Base-by-base conservation (phyloP, 2,888 invertebrate genomes). In the Chouioia cunea region DNA sequence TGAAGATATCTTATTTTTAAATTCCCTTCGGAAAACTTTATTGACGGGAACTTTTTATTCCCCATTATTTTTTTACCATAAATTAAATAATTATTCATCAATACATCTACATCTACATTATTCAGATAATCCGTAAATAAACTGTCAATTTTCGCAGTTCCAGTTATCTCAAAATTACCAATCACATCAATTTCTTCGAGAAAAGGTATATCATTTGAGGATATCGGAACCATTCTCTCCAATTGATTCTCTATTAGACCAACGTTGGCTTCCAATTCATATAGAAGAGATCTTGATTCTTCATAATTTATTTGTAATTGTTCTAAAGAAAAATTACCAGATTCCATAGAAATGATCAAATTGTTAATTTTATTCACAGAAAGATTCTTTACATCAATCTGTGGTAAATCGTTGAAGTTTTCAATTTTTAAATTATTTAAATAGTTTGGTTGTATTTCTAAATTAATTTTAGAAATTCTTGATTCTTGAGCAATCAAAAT, bases 81-180 rank as follows among this genome's bases (percentile, higher is more conserved):
- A 44, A 80, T 81, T 54, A 80, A 70, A 4, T 65, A 74, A 73
- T 85, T 81, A 20, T 77, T 62, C 2, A 82, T 70, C 27, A 86
- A 71, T 14, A 76, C 72, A 3, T 79, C 72, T 12, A 80, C 74
- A 14, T 78, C 58, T 16, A 80, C 71, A 1, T 77, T 79, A 71
- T 86, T 85, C 6, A 87, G 73, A 56, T 59, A 74, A 12, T 79
- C 76, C 1, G 82, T 77, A 15, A 73, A 70, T 18, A 86, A 75
- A 58, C 80, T 79, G 14, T 79, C 73, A 27, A 82, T 78, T 16
- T 69, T 72, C 63, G 83, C 75, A 12, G 73, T 77, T 16, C 83
- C 84, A 16, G 74, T 74, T 43, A 87, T 77, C 63, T 78, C 75
- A 1, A 87, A 74, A 53, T 77, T 71, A 20, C 85, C 86, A 36